Percentiles rank a stretch among this genome's conserved stretches.
Evolutionary conservation across 2,113 vertebrate species (phyloP).

Genomic region (zebrafish (Danio rerio)): GRCz12tu NC_133187.1:18153001-18153500

Average conservation of each 20-base stretch:
- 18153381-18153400: no score
- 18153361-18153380: no score
- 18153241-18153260: neutral
- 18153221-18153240: neutral
- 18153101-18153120: conserved; percentile 11
- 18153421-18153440: neutral
- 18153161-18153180: neutral
- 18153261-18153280: neutral
- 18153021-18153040: no score
- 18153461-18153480: conserved; percentile 5
- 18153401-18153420: no score
- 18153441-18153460: neutral
- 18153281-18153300: neutral
- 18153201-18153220: neutral
- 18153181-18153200: neutral
- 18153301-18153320: neutral
- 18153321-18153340: no score
- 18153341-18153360: no score
- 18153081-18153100: neutral
- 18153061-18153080: neutral
- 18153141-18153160: conserved; percentile 4
- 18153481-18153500: conserved; percentile 18
- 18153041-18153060: neutral
- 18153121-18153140: neutral
- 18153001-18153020: no score